phyloP scores from a whole-genome alignment of 2,888 invertebrate genomes.

The Urechis unicinctus region DNA sequence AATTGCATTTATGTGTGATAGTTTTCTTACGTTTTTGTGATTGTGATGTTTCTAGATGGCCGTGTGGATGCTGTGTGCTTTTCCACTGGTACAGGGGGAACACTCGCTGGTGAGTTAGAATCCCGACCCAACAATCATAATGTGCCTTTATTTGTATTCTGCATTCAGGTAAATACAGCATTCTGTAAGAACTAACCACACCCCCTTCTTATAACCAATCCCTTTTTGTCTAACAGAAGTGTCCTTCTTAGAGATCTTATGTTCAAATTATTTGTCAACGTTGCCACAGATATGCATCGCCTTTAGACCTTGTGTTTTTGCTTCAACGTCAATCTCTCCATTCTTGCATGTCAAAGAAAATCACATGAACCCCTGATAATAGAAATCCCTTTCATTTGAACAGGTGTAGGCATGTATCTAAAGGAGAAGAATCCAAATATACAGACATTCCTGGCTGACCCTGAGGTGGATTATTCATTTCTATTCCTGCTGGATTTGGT shows the following conservation, averaged over 20 bases:
- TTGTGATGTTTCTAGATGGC: constrained; percentile 25
- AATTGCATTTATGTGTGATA: neutral
- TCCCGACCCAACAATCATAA: neutral
- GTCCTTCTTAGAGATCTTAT: too few species aligned
- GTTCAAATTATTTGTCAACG: too few species aligned
- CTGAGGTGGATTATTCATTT: constrained; percentile 24
- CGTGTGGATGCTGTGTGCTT: constrained; percentile 47
- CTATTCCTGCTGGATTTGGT: too few species aligned
- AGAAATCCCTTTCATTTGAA: too few species aligned
- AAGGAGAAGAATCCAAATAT: constrained; percentile 46
- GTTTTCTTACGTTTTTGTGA: neutral
- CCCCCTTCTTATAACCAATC: too few species aligned
- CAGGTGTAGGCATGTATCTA: constrained; percentile 42
- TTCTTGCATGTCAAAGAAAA: too few species aligned
- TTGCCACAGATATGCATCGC: too few species aligned
- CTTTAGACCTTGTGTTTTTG: too few species aligned
- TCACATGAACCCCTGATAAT: too few species aligned
- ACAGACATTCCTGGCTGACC: constrained; percentile 39
- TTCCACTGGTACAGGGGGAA: constrained; percentile 50
- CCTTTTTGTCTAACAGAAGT: too few species aligned
- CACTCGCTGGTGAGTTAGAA: constrained; percentile 35
- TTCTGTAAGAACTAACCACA: too few species aligned
- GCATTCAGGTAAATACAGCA: neutral
- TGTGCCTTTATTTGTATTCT: neutral
- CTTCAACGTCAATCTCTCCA: too few species aligned